Base-by-base conservation (phyloP, 2,888 invertebrate species). In the Scrobipalpa atriplicella region DNA sequence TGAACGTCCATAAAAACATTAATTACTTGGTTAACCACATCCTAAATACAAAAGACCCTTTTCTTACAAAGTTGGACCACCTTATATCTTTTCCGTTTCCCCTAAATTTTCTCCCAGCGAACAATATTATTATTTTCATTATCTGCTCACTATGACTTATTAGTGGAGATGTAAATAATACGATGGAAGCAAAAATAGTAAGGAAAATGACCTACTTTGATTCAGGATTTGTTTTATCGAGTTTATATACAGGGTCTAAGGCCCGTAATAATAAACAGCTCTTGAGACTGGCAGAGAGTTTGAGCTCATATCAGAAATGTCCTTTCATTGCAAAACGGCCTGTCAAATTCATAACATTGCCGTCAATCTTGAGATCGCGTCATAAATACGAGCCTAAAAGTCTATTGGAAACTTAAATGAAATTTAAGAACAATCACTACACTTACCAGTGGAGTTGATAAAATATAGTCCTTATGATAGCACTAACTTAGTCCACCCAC, bases 131-230 rank as follows among this genome's bases (percentile, higher is more conserved):
- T 62, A 62, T 62, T 62, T 19, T 47, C 21, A 66, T 66, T 62
- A 66, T 66, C 39, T 62, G 16, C 52, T 38, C n/a, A 13, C 39
- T 18, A 66, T 66, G 65, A 68, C 58, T 68, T 65, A 68, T 68
- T 58, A 51, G 62, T 56, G 56, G 18, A 43, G 58, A 47, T 47
- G 66, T 69, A 68, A 66, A 66, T 64, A 39, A 60, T 62, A 60
- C 60, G 18, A 16, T 16, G 43, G 60, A 60, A 60, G 47, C 60
- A 36, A 19, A 66, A 38, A 58, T 61, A 52, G 47, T 21, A 38
- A 13, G 29, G 38, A 66, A 66, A 61, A 51, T 52, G 52, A 16
- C 0, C n/a, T n/a, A 18, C 13, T 58, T 60, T 29, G n/a, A 58
- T 43, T 21, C 10, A 19, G 54, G 54, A 18, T 18, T 54, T 19